Conservation (phyloP, 2,113 vertebrate genomes). For the Tautogolabrus adspersus region DNA sequence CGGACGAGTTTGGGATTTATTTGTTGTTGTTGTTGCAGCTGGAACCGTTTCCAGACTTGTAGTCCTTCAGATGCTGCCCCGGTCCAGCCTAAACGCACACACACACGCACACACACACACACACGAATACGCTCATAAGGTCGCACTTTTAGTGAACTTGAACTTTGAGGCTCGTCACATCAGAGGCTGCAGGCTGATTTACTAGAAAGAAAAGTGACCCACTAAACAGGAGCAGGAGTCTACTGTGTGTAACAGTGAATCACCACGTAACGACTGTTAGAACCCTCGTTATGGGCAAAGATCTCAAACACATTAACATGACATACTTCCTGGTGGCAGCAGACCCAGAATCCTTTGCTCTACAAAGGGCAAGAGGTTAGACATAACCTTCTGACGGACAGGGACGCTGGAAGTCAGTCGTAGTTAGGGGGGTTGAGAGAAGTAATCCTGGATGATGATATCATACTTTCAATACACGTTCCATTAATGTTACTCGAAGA, state of each 20-base stretch:
- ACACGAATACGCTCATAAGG: not conserved
- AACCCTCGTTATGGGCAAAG: conserved; percentile 18
- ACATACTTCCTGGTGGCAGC: conserved; percentile 13
- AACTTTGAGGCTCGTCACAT: conserved; percentile 36
- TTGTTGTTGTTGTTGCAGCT: conserved; percentile 62
- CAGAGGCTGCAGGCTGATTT: conserved; percentile 32
- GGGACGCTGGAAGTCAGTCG: too few species aligned
- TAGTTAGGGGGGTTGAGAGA: too few species aligned
- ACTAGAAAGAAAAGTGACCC: conserved; percentile 14
- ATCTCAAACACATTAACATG: conserved; percentile 34
- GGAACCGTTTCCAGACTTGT: conserved; percentile 26
- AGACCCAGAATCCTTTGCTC: conserved; percentile 1
- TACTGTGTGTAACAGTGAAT: conserved; percentile 1
- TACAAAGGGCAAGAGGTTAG: not conserved
- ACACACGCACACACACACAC: not conserved
- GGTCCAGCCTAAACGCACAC: not conserved
- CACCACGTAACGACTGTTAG: not conserved
- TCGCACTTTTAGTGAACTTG: conserved; percentile 7
- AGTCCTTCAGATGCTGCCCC: not conserved
- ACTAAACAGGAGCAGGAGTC: not conserved
- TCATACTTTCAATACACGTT: too few species aligned
- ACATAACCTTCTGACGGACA: not conserved
- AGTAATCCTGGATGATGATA: too few species aligned
- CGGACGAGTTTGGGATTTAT: conserved; percentile 8
- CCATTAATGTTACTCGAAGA: too few species aligned